Conservation (phyloP, 2,113 vertebrate genomes). For the Leuciscus idus region DNA sequence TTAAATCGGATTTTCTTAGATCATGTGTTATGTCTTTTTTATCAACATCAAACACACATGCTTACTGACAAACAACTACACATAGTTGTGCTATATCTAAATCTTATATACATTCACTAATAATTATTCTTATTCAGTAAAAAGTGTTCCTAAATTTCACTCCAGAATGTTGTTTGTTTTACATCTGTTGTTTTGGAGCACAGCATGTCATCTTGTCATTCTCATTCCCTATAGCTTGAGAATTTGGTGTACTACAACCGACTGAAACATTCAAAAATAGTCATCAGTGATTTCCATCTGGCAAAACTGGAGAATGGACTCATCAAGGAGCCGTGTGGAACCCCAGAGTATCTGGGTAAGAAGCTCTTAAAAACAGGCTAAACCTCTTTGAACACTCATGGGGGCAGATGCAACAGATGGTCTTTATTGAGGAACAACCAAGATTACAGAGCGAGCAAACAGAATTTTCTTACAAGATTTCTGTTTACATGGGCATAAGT, state of each 20-base stretch:
- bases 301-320: conserved; percentile 96
- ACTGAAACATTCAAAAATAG: conserved; percentile 98
- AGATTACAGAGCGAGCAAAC: neutral
- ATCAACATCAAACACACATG: too few relatives aligned
- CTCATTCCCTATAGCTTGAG: conserved; percentile 82
- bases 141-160: neutral
- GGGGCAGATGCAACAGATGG: conserved; percentile 4
- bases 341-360: conserved; percentile 95
- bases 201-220: conserved; percentile 22
- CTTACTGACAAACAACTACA: too few relatives aligned
- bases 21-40: too few relatives aligned
- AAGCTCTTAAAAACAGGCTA: neutral
- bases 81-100: too few relatives aligned
- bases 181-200: neutral
- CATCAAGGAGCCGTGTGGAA: conserved; percentile 98
- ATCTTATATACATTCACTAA: neutral
- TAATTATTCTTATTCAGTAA: conserved; percentile 17
- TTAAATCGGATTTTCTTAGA: too few relatives aligned
- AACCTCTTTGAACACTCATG: conserved; percentile 22
- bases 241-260: conserved; percentile 97
- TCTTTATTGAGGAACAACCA: neutral
- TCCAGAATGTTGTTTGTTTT: neutral
- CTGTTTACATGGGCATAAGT: neutral
- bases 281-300: conserved; percentile 98
- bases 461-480: neutral